Conservation (phyloP, 2,797 vertebrate genomes). For the Poliocrania exsul region DNA sequence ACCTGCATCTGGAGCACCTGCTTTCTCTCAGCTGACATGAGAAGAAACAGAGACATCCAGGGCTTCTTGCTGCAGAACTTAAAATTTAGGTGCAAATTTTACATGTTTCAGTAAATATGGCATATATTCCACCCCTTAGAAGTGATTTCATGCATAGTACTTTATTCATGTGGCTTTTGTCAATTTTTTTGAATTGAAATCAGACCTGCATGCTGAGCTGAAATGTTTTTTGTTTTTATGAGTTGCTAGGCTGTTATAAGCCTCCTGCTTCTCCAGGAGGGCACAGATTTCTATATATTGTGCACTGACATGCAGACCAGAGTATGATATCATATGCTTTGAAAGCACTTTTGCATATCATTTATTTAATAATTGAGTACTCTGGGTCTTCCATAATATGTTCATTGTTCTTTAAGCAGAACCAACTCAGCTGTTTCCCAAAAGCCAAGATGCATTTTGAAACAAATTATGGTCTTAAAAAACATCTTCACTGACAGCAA, state of each 20-base stretch:
- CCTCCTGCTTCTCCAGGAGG: background rate
- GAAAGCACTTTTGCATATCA: background rate
- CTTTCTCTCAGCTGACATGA: background rate
- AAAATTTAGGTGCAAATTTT: slow-evolving; percentile 2
- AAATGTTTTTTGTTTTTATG: background rate
- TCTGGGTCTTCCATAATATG: background rate
- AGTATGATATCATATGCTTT: slow-evolving; percentile 17
- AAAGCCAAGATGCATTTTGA: background rate
- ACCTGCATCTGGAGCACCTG: background rate
- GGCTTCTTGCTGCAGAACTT: background rate
- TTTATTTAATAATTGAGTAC: slow-evolving; percentile 5
- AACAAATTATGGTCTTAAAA: background rate
- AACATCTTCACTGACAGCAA: background rate
- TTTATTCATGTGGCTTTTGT: slow-evolving; percentile 33
- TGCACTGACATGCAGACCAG: background rate
- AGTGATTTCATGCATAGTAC: background rate
- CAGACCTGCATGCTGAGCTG: background rate
- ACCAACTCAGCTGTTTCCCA: background rate
- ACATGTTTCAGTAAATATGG: background rate
- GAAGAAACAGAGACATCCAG: background rate
- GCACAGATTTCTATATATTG: background rate
- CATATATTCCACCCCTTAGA: background rate
- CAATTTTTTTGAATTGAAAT: slow-evolving; percentile 23
- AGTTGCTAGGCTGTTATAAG: slow-evolving; percentile 8
- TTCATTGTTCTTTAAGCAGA: background rate